Evolutionary conservation across 2,113 vertebrate genomes (phyloP).

Genomic region (Bubo bubo): DNA sequence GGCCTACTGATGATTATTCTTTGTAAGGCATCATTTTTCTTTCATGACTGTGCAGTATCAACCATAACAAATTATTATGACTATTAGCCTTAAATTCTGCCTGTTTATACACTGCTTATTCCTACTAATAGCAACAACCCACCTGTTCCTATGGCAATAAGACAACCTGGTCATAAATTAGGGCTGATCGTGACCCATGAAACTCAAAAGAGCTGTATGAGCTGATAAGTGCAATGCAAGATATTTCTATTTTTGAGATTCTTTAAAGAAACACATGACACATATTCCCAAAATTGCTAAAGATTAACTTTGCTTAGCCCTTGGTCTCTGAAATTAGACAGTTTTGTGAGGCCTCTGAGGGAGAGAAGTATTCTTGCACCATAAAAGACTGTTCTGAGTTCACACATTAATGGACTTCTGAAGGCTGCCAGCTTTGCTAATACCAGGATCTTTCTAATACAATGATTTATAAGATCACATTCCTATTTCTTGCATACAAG

Average conservation of each 20-base stretch:
- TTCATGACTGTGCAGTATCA: not conserved
- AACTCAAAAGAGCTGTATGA: not conserved
- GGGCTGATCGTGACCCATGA: not conserved
- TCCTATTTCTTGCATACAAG: not conserved
- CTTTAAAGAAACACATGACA: not conserved
- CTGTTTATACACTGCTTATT: not conserved
- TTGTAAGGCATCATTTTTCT: not conserved
- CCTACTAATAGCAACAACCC: not conserved
- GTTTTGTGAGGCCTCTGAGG: not conserved
- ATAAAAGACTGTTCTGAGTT: not conserved
- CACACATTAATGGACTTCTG: not conserved
- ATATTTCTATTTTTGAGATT: not conserved
- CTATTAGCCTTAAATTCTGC: not conserved
- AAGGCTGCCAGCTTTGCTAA: not conserved
- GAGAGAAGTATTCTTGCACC: not conserved
- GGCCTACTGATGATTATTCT: not conserved
- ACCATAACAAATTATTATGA: not conserved
- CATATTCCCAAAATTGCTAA: not conserved
- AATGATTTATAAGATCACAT: not conserved
- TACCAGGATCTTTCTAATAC: not conserved
- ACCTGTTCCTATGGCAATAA: not conserved
- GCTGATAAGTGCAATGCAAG: not conserved
- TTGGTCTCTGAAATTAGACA: constrained; percentile 1
- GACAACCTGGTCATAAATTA: not conserved
- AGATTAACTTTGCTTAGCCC: not conserved